Evolutionary conservation across 1,140 invertebrate species (phyloP), one percentile per base, ranked within the genome.

Genomic region (Apis laboriosa): DNA sequence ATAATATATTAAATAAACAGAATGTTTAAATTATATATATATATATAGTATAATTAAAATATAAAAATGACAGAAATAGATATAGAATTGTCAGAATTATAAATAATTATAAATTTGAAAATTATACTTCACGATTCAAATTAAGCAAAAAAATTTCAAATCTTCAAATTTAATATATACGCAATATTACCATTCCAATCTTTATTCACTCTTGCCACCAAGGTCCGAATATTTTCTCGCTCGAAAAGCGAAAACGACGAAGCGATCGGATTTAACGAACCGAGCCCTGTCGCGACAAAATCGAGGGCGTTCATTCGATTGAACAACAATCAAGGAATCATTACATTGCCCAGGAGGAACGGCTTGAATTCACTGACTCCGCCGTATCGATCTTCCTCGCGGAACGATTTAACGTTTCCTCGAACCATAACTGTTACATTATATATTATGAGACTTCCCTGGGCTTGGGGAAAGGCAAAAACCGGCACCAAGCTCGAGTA

Each of bases 391-490:
- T n/a, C 8, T 28, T 58, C 43, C 8, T 1, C 28, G 13, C 21
- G 19, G 24, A 78, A 70, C 51, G 55, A 53, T 34, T 43, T 61
- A 68, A 79, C 51, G 24, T 24, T 28, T 58, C 43, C 8, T 34
- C 74, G 61, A 66, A 53, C 51, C 11, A 13, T 60, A 19, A 17
- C 61, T 24, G 19, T 63, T 61, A 60, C 28, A 74, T 68, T 66
- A 68, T 61, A 60, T 28, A 74, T 34, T 49, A 63, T 43, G 11
- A 28, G 28, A 49, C 24, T 17, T 19, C 28, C 24, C 0, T 24
- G 43, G 24, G 55, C 24, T 61, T 82, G 61, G 28, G 2, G 61
- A 77, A 82, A 68, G n/a, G 64, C 55, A 43, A 68, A 60, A 82
- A 58, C 1, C 17, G 3, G 73, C 53, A 67, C 28, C 61, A 8